Percentiles rank a stretch among this genome's conserved stretches.
Conservation (phyloP, 2,888 invertebrate genomes). For the Dolomedes plantarius region DNA sequence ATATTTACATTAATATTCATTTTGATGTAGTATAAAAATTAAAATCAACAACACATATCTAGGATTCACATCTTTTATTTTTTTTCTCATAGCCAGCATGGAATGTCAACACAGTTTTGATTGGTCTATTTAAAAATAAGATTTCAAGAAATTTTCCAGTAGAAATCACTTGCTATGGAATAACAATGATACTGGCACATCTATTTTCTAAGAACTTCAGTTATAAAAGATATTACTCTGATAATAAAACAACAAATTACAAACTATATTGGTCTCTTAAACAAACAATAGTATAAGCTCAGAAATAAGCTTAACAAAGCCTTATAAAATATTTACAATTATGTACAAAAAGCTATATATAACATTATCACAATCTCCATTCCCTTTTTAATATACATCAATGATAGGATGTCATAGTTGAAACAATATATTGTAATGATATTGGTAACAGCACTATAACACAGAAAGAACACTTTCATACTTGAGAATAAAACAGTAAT, state of each 20-base stretch:
- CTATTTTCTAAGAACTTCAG: not conserved
- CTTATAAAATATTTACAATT: slow-evolving; percentile 6
- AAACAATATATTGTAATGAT: too few relatives aligned
- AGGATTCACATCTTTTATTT: not conserved
- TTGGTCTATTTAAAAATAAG: not conserved
- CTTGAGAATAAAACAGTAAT: too few relatives aligned
- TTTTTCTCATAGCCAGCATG: not conserved
- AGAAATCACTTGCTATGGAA: not conserved
- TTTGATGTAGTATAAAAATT: not conserved
- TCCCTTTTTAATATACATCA: too few relatives aligned
- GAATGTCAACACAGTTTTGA: not conserved
- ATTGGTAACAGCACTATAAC: too few relatives aligned
- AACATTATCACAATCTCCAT: slow-evolving; percentile 19
- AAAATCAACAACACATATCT: not conserved
- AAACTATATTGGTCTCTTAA: not conserved
- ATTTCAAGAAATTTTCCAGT: not conserved
- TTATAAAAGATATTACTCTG: not conserved
- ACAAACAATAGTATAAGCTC: slow-evolving; percentile 14
- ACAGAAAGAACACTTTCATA: too few relatives aligned
- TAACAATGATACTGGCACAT: not conserved
- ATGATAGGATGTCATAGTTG: too few relatives aligned
- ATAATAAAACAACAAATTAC: not conserved
- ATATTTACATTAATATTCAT: too few relatives aligned
- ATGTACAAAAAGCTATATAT: slow-evolving; percentile 12
- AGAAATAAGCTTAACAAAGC: not conserved